Evolutionary conservation across 2,888 invertebrate genomes (phyloP), one percentile per base, ranked within the genome.

Genomic region (Brachyptera risi): DNA sequence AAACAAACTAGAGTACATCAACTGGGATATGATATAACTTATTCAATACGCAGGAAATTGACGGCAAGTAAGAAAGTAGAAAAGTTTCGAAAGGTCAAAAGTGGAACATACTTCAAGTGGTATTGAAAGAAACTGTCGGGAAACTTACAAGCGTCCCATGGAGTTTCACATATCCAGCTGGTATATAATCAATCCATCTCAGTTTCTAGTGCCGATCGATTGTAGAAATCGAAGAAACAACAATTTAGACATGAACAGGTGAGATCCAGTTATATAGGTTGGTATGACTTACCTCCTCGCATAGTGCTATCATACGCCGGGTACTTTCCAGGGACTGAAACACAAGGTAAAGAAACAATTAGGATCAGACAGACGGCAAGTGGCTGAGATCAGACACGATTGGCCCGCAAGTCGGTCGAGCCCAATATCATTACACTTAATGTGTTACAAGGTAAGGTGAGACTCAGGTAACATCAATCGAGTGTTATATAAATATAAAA

Each of bases 251-350:
- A 3, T 11, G 13, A 38, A n/a, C 13, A 11, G n/a, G n/a, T n/a
- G n/a, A n/a, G n/a, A n/a, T n/a, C n/a, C n/a, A n/a, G n/a, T n/a
- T n/a, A n/a, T n/a, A n/a, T n/a, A n/a, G 3, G 47, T 23, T 13
- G 47, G 50, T 21, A 42, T 38, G 64, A 78, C 86, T 86, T 82
- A 92, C 92, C 90, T 94, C 94, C 79, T 94, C 94, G 77, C 93
- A 93, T 78, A 93, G 83, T 69, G 87, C 83, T 81, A 93, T 83
- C 94, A 94, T 94, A 71, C 93, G 91, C 73, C 94, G 83, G 67
- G 93, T 94, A 73, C 92, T 90, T 76, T 93, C 92, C 84, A 94
- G 76, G 57, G 94, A 93, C 93, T 91, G 83, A 74, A 88, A 89
- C 73, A 75, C 65, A 71, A 68, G 69, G 68, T 66, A 54, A 61